Conservation (phyloP, 2,113 vertebrate species). For the Paedocypris sp. region DNA sequence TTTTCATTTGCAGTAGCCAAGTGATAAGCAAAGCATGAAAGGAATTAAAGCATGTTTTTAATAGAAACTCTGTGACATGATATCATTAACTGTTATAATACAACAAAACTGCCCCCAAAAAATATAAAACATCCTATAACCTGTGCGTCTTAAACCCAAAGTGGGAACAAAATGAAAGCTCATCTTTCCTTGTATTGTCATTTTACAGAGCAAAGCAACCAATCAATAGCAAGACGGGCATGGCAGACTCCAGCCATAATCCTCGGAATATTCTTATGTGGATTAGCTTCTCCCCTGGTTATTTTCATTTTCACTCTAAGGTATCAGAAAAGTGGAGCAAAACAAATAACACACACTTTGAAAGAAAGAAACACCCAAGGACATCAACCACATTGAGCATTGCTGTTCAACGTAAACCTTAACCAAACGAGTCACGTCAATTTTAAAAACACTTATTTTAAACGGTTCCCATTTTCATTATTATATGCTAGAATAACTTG, state of each 20-base stretch:
- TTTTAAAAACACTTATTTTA: no score
- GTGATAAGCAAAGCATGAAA: background rate
- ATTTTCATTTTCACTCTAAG: slow-evolving; percentile 60
- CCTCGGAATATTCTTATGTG: slow-evolving; percentile 51
- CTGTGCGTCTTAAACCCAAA: background rate
- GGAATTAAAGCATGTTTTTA: background rate
- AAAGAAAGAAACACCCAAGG: slow-evolving; percentile 44
- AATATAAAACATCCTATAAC: slow-evolving; percentile 1
- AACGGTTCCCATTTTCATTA: no score
- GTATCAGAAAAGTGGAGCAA: slow-evolving; percentile 60
- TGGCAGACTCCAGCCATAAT: slow-evolving; percentile 49
- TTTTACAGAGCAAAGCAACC: slow-evolving; percentile 38
- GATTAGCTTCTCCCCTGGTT: slow-evolving; percentile 58
- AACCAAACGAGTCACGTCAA: no score
- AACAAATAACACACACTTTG: slow-evolving; percentile 59
- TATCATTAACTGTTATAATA: background rate
- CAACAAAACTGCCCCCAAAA: background rate
- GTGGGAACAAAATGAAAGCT: slow-evolving; percentile 20
- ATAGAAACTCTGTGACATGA: background rate
- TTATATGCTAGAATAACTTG: no score
- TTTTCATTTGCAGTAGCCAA: background rate
- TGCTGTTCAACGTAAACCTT: slow-evolving; percentile 15
- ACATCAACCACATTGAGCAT: slow-evolving; percentile 45
- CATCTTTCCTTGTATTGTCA: slow-evolving; percentile 23
- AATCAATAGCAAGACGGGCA: slow-evolving; percentile 52